Base-by-base conservation (phyloP, 1,140 invertebrate species). In the Nomia melanderi region DNA sequence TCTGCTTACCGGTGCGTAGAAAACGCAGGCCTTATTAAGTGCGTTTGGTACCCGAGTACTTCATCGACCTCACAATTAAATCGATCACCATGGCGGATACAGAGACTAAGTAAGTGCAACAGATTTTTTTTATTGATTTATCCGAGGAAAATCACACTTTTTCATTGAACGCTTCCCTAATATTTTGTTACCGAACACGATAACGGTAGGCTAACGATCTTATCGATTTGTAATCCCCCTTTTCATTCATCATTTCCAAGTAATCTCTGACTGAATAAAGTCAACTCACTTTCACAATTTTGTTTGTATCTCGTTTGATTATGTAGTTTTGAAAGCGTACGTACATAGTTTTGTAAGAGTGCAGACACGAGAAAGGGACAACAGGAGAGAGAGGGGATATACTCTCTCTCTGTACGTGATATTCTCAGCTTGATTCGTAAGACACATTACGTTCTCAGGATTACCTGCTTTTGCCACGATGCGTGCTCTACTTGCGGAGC, bases 61-160 rank as follows among this genome's bases (percentile, higher is more conserved):
- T 69, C 59, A 76, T 76, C 56, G 53, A 76, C 56, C 67, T 57
- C 36, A 47, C 65, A 27, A 77, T 71, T 77, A 64, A 83, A 82
- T 76, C 73, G 59, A 78, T 88, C 88, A 85, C 56, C 77, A 92
- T 92, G 91, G 88, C 91, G 60, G 91, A 92, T 79, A 88, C 89
- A 8, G 90, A 91, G 65, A 80, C 85, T 67, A 92, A 92, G 91
- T 92, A 70, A 91, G 91, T 91, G 82, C 57, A 25, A 64, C 12
- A 2, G 57, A 69, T 50, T 54, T 53, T 44, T 69, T 65, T n/a
- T 77, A 76, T 77, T 73, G 71, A 82, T 82, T 66, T 54, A 31
- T 72, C 39, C 33, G n/a, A 53, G 57, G 69, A 69, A 83, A 80
- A 80, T 75, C 69, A 54, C 75, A 57, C 64, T 62, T 53, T 69